Conservation (phyloP, 92 coral and sea anemone genomes). For the Porites divaricata region DNA sequence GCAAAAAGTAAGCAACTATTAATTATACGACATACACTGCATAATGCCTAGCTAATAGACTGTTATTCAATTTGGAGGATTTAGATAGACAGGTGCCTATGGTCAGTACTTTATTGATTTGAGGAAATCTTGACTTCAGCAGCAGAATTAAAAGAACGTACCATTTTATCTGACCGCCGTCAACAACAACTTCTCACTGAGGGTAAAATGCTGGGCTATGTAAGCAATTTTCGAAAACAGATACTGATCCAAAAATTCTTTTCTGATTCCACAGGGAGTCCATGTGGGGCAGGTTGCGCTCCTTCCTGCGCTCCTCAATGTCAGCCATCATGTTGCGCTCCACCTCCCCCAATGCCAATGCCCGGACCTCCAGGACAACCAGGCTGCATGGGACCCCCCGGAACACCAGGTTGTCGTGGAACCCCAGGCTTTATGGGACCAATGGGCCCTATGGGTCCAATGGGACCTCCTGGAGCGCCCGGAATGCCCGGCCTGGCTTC, state of each 20-base stretch:
- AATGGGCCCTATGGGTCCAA: conserved; percentile 81
- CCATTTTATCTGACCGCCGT: no score
- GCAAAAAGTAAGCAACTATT: conserved; percentile 51
- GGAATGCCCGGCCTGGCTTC: conserved; percentile 8
- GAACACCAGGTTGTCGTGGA: conserved; percentile 79
- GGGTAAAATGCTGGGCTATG: no score
- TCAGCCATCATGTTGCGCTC: conserved; percentile 69
- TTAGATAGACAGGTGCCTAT: no score
- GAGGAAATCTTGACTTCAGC: no score
- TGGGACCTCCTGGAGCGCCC: conserved; percentile 69
- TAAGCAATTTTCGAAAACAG: background rate
- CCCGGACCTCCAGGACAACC: conserved; percentile 79
- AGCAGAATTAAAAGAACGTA: no score
- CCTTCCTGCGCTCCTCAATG: conserved; percentile 84
- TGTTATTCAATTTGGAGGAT: no score
- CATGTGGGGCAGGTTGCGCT: conserved; percentile 81
- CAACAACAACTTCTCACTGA: no score
- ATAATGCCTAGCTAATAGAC: no score
- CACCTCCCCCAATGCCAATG: conserved; percentile 63
- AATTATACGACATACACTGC: background rate
- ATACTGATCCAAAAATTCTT: background rate
- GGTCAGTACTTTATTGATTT: no score
- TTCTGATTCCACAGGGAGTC: conserved; percentile 62
- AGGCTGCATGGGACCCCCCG: conserved; percentile 88
- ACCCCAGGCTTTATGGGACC: conserved; percentile 75